Base-by-base conservation (phyloP, 2,113 vertebrate species). In the Anthoscopus minutus region DNA sequence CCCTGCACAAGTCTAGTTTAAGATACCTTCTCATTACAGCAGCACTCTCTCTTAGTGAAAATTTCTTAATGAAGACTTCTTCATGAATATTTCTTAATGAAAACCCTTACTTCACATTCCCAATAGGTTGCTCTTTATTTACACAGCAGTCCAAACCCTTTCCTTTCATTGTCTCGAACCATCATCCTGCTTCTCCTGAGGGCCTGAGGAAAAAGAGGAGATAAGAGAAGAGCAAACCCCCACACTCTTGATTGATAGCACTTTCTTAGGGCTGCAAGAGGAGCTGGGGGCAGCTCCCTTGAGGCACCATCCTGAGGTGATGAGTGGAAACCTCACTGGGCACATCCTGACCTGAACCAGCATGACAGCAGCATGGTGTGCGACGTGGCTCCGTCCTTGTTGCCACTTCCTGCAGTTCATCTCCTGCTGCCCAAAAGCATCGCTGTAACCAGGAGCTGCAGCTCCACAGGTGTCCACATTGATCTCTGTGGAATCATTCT, bases 341-440 rank as follows among this genome's bases (percentile, higher is more conserved):
- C 14, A 15, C 21, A 20, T 33, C 31, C 86, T 28, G 17, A 74
- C 38, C 15, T 8, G 11, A 56, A 35, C 16, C 10, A 5, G 30
- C 1, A 0, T 1, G 2, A 47, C 11, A 81, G n/a, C 53, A n/a
- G 69, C 56, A 16, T 7, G 14, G 4, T 24, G 53, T 4, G 2
- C 5, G 9, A 4, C 5, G 3, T 2, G 15, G n/a, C 40, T 65
- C 28, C 1, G 0, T 57, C 28, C n/a, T 33, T 57, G 62, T 24
- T 3, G 2, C 1, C 37, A 24, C 24, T 33, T 73, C 35, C 77
- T 7, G 31, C n/a, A 14, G 56, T 18, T 60, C 54, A 35, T 56
- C 64, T 51, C n/a, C 64, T 30, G 30, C 42, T 33, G 21, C 22
- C 37, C 7, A 2, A 82, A 69, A 61, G 14, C 40, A 27, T 13